Percentiles rank a stretch among this genome's conserved stretches.
Evolutionary conservation across 1,140 invertebrate genomes (phyloP).

Genomic region (Conus ventricosus): DNA sequence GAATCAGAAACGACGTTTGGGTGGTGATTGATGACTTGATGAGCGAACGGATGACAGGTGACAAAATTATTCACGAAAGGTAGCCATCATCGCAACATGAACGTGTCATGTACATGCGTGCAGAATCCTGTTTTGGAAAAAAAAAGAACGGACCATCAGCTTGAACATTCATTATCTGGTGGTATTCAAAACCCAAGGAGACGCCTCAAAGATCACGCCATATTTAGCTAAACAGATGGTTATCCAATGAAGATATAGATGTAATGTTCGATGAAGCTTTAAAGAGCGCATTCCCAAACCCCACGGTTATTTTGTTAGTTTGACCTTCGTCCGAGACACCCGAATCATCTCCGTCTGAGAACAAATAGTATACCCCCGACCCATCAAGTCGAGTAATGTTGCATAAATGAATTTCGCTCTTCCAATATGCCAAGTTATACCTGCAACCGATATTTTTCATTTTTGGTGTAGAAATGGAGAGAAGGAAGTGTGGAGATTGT

Average conservation of each 20-base stretch:
- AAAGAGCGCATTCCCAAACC: not conserved
- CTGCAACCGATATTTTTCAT: no score
- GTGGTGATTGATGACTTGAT: constrained; percentile 8
- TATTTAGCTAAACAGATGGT: constrained; percentile 1
- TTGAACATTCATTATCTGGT: not conserved
- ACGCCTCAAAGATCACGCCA: not conserved
- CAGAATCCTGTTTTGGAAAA: not conserved
- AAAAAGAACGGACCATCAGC: not conserved
- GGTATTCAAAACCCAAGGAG: not conserved
- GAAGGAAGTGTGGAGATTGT: no score
- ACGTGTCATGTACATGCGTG: not conserved
- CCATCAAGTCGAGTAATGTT: not conserved
- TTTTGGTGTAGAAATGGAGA: no score
- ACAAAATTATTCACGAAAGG: not conserved
- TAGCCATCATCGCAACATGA: not conserved
- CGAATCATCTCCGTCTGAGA: not conserved
- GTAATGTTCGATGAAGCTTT: not conserved
- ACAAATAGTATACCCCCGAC: not conserved
- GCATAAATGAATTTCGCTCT: not conserved
- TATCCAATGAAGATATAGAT: not conserved
- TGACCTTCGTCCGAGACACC: not conserved
- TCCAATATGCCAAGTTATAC: no score
- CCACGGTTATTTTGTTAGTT: not conserved
- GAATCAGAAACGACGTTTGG: not conserved
- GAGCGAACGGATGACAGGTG: not conserved